These are phyloP conservation scores for Drosophila buzzatii DNA, from an alignment of 2,888 invertebrate genomes.

Conservation along the genomic window DNA sequence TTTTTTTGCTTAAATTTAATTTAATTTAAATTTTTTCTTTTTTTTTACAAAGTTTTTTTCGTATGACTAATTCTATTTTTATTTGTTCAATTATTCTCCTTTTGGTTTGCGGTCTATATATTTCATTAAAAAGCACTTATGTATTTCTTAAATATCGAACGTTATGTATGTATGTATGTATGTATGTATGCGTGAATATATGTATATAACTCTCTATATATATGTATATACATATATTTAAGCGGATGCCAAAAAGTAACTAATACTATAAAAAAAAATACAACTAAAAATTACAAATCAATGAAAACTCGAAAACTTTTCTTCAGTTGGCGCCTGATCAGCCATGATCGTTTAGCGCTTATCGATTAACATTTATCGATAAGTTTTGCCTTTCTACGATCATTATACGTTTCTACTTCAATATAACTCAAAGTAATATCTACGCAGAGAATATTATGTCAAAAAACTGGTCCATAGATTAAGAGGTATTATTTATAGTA, in stretches of 20 bases:
- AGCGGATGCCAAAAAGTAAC: background rate
- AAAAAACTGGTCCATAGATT: slow-evolving; percentile 75
- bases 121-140: slow-evolving; percentile 76
- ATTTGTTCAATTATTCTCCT: slow-evolving; percentile 38
- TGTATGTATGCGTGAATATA: slow-evolving; percentile 17
- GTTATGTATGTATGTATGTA: slow-evolving; percentile 28
- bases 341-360: slow-evolving; percentile 7
- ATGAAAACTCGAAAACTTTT: background rate
- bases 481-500: slow-evolving; percentile 70
- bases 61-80: slow-evolving; percentile 40
- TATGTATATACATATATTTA: slow-evolving; percentile 7
- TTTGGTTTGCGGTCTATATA: slow-evolving; percentile 69
- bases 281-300: too few species aligned
- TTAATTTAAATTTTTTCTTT: slow-evolving; percentile 14
- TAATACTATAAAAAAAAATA: too few species aligned
- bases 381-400: slow-evolving; percentile 16
- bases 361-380: slow-evolving; percentile 25
- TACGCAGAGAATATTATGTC: slow-evolving; percentile 52
- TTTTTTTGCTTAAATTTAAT: slow-evolving; percentile 9
- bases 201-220: slow-evolving; percentile 21
- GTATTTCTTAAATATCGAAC: slow-evolving; percentile 55
- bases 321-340: background rate
- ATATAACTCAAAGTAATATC: slow-evolving; percentile 59
- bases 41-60: slow-evolving; percentile 45
- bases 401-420: slow-evolving; percentile 39